Percentiles rank a stretch among this genome's conserved stretches.
Conservation (phyloP, 2,888 invertebrate genomes). For the Eupithecia centaureata region DNA sequence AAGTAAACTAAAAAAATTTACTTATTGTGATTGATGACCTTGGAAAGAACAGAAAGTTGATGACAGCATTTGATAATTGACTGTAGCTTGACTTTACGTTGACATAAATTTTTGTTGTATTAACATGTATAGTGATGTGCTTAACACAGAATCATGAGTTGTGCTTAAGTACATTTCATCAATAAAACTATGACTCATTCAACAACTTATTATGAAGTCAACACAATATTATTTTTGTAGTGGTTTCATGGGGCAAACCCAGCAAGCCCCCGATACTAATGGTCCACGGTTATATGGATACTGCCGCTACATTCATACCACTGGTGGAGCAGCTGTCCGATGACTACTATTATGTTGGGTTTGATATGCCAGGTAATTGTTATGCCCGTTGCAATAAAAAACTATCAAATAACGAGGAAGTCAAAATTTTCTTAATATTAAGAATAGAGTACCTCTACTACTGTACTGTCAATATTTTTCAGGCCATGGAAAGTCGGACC, state of each 20-base stretch:
- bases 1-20: no score
- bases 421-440: no score
- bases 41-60: no score
- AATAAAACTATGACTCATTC: not conserved
- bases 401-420: no score
- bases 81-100: not conserved
- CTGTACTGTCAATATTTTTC: conserved; percentile 31
- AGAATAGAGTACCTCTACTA: no score
- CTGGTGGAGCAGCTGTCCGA: conserved; percentile 77
- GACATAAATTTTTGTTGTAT: no score
- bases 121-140: conserved; percentile 7
- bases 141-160: not conserved
- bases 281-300: conserved; percentile 84
- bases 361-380: conserved; percentile 74
- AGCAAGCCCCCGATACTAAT: conserved; percentile 72
- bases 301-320: conserved; percentile 81
- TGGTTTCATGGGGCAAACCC: conserved; percentile 81
- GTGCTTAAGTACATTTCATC: not conserved
- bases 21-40: no score
- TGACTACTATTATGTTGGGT: conserved; percentile 52
- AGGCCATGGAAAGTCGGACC: conserved; percentile 83
- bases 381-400: no score
- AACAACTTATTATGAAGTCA: not conserved
- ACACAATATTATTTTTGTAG: conserved; percentile 55
- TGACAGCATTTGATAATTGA: not conserved